phyloP scores from a whole-genome alignment of 1,140 invertebrate species.

The Leucophenga varia region DNA sequence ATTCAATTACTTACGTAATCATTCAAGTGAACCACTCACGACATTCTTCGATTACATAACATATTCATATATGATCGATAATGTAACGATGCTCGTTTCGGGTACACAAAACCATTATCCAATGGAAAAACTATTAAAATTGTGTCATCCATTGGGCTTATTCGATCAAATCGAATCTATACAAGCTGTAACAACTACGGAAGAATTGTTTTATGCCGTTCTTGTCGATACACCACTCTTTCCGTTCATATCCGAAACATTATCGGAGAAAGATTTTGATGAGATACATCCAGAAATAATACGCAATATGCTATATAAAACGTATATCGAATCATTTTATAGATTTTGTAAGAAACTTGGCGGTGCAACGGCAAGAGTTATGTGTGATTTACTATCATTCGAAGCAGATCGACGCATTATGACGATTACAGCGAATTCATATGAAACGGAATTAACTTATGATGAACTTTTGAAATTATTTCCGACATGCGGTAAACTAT shows the following conservation, averaged over 20 bases:
- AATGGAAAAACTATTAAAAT: slow-evolving; percentile 95
- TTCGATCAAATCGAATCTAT: slow-evolving; percentile 99
- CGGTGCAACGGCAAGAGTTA: slow-evolving; percentile 94
- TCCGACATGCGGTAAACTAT: slow-evolving; percentile 92
- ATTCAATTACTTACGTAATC: slow-evolving; percentile 96
- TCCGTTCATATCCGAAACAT: slow-evolving; percentile 97
- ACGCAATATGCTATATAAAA: slow-evolving; percentile 96
- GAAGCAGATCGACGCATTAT: slow-evolving; percentile 98
- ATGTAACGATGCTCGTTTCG: slow-evolving; percentile 97
- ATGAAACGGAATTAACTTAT: slow-evolving; percentile 94
- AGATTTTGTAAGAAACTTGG: slow-evolving; percentile 93
- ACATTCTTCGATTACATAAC: slow-evolving; percentile 99
- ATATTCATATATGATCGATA: slow-evolving; percentile 99
- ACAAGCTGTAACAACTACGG: slow-evolving; percentile 95
- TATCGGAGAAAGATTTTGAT: slow-evolving; percentile 96
- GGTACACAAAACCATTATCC: slow-evolving; percentile 98
- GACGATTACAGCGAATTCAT: slow-evolving; percentile 99
- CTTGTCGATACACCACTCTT: slow-evolving; percentile 98
- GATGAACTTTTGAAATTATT: slow-evolving; percentile 96
- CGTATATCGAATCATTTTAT: slow-evolving; percentile 98
- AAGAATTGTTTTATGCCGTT: slow-evolving; percentile 98
- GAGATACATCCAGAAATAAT: slow-evolving; percentile 99
- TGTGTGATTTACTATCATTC: slow-evolving; percentile 99
- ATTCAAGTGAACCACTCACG: slow-evolving; percentile 93
- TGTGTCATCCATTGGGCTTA: slow-evolving; percentile 97